Evolutionary conservation across 2,888 invertebrate species (phyloP).

Genomic region (Tetramorium bicarinatum): DNA sequence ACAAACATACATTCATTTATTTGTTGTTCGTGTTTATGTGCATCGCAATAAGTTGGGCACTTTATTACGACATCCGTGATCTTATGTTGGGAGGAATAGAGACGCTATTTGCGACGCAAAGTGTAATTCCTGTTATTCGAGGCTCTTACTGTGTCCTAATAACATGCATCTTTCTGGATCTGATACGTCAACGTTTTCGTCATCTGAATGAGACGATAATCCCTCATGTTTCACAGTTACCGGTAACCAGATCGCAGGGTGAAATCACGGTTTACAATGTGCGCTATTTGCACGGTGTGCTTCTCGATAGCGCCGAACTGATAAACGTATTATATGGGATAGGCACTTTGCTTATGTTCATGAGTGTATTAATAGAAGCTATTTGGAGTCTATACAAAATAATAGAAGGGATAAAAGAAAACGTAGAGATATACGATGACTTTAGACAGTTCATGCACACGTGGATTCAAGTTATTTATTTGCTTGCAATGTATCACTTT

Average conservation of each 20-base stretch:
- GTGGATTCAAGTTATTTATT: background rate
- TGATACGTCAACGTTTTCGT: slow-evolving; percentile 60
- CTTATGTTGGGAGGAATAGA: background rate
- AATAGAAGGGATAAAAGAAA: background rate
- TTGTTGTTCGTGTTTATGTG: slow-evolving; percentile 3
- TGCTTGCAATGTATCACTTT: slow-evolving; percentile 25
- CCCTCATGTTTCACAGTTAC: slow-evolving; percentile 42
- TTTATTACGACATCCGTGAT: background rate
- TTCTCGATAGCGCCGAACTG: slow-evolving; percentile 45
- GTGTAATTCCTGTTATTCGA: background rate
- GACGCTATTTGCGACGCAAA: background rate
- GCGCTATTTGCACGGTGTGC: slow-evolving; percentile 46
- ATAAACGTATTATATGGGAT: slow-evolving; percentile 38
- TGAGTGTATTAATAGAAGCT: background rate
- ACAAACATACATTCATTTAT: slow-evolving; percentile 19
- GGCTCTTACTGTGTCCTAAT: background rate
- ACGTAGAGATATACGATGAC: too few species aligned
- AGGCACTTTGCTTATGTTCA: background rate
- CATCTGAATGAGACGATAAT: slow-evolving; percentile 58
- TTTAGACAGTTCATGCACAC: background rate
- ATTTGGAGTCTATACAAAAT: background rate
- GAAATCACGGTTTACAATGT: slow-evolving; percentile 46
- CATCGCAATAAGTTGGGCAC: background rate
- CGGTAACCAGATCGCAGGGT: slow-evolving; percentile 9
- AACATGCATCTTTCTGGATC: slow-evolving; percentile 47